phyloP scores from a whole-genome alignment of 2,888 invertebrate species.

The Biston stratarius region DNA sequence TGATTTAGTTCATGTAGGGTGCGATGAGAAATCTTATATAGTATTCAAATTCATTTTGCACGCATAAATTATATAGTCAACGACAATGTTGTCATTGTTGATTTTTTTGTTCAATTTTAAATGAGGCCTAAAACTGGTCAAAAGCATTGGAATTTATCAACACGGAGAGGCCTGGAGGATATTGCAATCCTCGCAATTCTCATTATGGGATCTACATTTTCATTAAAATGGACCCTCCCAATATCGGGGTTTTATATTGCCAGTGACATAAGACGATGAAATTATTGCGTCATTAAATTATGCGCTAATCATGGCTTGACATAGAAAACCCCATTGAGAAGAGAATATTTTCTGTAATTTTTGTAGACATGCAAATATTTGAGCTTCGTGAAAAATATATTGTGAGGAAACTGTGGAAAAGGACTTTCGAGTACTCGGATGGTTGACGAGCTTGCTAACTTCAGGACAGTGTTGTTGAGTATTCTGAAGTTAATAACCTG shows the following conservation, averaged over 20 bases:
- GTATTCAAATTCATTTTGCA: no score
- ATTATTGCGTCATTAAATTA: conserved; percentile 6
- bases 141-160: conserved; percentile 18
- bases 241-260: conserved; percentile 8
- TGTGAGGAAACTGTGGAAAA: no score
- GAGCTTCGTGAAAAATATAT: no score
- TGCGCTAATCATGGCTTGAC: neutral
- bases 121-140: neutral
- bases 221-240: conserved; percentile 34
- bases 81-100: neutral
- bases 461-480: no score
- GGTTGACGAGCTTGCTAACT: no score
- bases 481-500: no score
- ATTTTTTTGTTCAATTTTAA: neutral
- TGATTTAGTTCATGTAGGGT: no score
- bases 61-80: no score
- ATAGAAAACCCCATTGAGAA: neutral
- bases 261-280: conserved; percentile 8
- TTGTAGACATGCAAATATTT: no score
- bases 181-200: conserved; percentile 37
- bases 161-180: conserved; percentile 6
- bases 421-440: no score
- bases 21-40: no score
- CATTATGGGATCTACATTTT: conserved; percentile 47
- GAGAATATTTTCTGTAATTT: neutral